phyloP scores from a whole-genome alignment of 2,888 invertebrate species.

The Biston betularia region DNA sequence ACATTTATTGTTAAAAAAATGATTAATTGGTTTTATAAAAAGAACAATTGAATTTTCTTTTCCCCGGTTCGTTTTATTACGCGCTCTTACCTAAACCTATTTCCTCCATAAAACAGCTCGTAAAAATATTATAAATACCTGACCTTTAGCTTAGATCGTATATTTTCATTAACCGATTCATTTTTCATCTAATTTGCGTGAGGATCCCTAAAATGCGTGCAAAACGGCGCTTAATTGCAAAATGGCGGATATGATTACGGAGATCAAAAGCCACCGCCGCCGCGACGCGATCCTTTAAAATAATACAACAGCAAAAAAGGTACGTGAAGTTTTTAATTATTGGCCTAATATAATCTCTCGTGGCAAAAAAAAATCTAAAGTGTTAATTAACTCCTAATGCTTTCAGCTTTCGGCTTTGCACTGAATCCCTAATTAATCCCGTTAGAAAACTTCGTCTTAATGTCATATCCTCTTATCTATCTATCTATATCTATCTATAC shows the following conservation, averaged over 20 bases:
- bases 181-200: slow-evolving; percentile 30
- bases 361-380: no score
- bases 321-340: background rate
- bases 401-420: no score
- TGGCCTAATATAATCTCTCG: background rate
- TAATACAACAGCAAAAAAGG: background rate
- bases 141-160: slow-evolving; percentile 25
- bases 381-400: no score
- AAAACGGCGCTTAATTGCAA: slow-evolving; percentile 50
- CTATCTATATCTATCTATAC: no score
- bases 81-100: background rate
- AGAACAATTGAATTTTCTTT: no score
- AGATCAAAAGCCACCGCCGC: slow-evolving; percentile 46
- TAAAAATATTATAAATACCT: slow-evolving; percentile 16
- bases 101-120: slow-evolving; percentile 6
- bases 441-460: no score
- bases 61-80: background rate
- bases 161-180: slow-evolving; percentile 30
- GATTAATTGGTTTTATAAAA: no score
- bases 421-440: no score
- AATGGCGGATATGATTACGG: slow-evolving; percentile 46
- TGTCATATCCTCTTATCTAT: no score
- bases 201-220: slow-evolving; percentile 27
- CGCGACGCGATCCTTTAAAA: background rate
- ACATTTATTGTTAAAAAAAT: no score